Evolutionary conservation across 1,140 invertebrate species (phyloP).

Genomic region (Heliothis subflexa): DNA sequence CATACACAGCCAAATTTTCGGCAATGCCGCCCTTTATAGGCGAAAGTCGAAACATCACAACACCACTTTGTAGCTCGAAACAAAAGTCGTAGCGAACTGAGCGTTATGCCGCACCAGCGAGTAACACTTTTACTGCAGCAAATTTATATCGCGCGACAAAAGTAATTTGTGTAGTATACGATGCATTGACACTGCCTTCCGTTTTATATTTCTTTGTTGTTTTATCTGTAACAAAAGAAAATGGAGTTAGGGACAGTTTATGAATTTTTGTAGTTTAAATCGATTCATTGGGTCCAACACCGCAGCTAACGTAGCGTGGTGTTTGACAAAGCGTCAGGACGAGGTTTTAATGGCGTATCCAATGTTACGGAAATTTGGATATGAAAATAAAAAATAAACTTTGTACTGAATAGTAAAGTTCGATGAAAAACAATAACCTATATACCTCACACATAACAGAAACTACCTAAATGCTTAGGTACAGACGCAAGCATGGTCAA

Average conservation of each 20-base stretch:
- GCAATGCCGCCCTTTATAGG: conserved; percentile 61
- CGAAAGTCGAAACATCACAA: conserved; percentile 69
- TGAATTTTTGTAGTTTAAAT: conserved; percentile 16
- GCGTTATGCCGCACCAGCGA: conserved; percentile 52
- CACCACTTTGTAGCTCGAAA: conserved; percentile 57
- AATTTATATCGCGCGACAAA: conserved; percentile 44
- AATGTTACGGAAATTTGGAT: conserved; percentile 5
- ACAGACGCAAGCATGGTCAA: no score
- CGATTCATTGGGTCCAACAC: conserved; percentile 21
- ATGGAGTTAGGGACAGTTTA: conserved; percentile 23
- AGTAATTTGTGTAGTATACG: conserved; percentile 47
- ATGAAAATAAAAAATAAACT: neutral
- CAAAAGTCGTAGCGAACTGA: conserved; percentile 45
- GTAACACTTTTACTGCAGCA: conserved; percentile 44
- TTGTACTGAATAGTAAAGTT: no score
- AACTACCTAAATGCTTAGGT: no score
- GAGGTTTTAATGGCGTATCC: neutral
- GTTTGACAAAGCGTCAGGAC: neutral
- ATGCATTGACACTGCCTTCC: conserved; percentile 43
- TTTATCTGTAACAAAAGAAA: conserved; percentile 51
- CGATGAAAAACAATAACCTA: no score
- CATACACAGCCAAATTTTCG: conserved; percentile 66
- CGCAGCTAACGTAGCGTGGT: conserved; percentile 15
- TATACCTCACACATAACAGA: no score
- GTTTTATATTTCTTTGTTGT: conserved; percentile 43